phyloP scores from a whole-genome alignment of 2,888 invertebrate genomes.

The Lysandra coridon region DNA sequence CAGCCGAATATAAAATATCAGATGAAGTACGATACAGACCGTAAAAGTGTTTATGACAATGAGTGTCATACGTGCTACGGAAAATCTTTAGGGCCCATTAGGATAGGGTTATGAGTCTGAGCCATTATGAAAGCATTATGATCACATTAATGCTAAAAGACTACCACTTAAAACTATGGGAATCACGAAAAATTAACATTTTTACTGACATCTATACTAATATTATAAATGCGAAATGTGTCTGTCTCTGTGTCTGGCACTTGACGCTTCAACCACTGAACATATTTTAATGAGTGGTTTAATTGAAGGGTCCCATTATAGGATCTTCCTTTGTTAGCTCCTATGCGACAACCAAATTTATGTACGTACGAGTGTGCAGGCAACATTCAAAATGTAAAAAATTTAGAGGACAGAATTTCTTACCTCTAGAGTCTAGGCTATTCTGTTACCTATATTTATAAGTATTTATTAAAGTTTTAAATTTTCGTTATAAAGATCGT shows the following conservation, averaged over 20 bases:
- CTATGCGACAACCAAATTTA: no score
- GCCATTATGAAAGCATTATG: neutral
- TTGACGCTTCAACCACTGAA: neutral
- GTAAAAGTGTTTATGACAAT: constrained; percentile 16
- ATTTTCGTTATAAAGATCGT: no score
- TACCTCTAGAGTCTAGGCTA: no score
- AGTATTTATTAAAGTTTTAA: neutral
- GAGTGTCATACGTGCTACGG: constrained; percentile 3
- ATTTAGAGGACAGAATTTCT: no score
- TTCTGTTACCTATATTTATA: neutral
- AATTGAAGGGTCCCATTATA: no score
- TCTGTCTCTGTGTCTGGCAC: neutral
- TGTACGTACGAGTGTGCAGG: no score
- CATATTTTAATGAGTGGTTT: no score
- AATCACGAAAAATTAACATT: neutral
- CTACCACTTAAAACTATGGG: neutral
- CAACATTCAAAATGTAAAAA: no score
- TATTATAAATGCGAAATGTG: neutral
- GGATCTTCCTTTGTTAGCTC: no score
- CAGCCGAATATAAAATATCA: constrained; percentile 21
- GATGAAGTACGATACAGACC: constrained; percentile 9
- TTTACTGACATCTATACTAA: neutral
- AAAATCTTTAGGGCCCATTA: constrained; percentile 15
- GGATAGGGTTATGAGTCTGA: neutral
- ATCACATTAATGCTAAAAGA: neutral